Evolutionary conservation across 2,113 vertebrate species (phyloP).

Genomic region (Bubo blakistoni): DNA sequence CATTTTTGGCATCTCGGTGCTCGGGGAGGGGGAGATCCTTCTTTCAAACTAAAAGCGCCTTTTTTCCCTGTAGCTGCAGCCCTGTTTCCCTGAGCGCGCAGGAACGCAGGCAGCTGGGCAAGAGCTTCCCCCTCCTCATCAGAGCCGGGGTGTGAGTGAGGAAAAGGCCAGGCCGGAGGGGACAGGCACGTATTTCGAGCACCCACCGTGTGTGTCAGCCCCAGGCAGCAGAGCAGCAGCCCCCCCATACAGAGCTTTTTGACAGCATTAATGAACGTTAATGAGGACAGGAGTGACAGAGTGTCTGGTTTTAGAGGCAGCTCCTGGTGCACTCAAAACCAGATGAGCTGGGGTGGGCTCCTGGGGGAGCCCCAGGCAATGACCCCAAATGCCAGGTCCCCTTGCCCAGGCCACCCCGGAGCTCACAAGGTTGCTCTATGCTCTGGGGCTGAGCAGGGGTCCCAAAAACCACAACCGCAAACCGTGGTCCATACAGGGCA

Average conservation of each 20-base stretch:
- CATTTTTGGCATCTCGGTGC: background rate
- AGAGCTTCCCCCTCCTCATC: background rate
- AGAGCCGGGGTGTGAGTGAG: rapidly evolving
- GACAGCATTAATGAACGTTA: background rate
- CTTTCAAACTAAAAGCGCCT: background rate
- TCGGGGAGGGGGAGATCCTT: rapidly evolving
- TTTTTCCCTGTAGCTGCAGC: background rate
- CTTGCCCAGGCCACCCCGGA: background rate
- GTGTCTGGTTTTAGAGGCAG: background rate
- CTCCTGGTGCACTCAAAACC: background rate
- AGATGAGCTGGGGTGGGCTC: background rate
- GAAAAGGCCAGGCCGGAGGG: background rate
- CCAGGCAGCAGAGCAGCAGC: background rate
- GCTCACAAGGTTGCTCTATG: background rate
- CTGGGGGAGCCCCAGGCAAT: background rate
- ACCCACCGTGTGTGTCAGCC: background rate
- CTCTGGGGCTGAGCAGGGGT: rapidly evolving
- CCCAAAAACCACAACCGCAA: background rate
- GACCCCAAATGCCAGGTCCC: background rate
- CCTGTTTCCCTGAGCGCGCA: rapidly evolving
- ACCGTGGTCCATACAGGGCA: background rate
- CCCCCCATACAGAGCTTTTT: rapidly evolving
- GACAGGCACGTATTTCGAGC: background rate
- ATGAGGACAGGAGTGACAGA: background rate
- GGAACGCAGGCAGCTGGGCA: background rate